A percentile compares a stretch with the other conserved stretches of the same genome.
These are phyloP conservation scores for Epizoanthus scotinus DNA, from an alignment of 92 coral and sea anemone species.

Conservation along the genomic window DNA sequence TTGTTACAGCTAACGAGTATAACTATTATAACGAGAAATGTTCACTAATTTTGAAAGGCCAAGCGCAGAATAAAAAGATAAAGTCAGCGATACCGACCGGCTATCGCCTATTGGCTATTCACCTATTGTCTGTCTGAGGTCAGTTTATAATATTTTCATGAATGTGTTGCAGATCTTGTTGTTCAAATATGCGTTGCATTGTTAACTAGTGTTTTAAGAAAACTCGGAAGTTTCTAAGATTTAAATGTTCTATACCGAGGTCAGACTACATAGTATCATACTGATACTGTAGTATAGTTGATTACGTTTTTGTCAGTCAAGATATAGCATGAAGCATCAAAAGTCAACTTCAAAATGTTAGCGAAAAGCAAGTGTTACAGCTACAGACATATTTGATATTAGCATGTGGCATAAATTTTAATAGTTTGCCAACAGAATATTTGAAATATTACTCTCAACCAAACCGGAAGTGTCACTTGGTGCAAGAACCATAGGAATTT, in stretches of 20 bases:
- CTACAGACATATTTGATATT: not conserved
- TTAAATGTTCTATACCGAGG: no score
- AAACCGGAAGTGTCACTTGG: constrained; percentile 4
- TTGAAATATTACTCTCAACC: not conserved
- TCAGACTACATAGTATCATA: no score
- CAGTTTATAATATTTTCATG: not conserved
- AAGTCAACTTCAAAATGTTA: not conserved
- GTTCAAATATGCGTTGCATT: no score
- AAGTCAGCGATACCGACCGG: not conserved
- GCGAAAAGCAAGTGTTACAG: no score
- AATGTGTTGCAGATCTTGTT: not conserved
- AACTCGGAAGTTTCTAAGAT: no score
- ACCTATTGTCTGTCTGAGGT: not conserved
- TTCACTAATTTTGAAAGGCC: not conserved
- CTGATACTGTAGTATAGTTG: no score
- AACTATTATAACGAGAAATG: not conserved
- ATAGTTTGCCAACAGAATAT: not conserved
- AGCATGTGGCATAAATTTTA: not conserved
- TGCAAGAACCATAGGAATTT: not conserved
- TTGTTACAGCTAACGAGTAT: not conserved
- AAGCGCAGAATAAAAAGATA: constrained; percentile 2
- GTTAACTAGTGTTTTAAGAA: no score
- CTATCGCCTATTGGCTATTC: no score
- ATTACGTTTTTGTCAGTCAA: no score
- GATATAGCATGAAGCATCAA: no score